phyloP scores from a whole-genome alignment of 2,797 vertebrate genomes.

The Spea hammondii region DNA sequence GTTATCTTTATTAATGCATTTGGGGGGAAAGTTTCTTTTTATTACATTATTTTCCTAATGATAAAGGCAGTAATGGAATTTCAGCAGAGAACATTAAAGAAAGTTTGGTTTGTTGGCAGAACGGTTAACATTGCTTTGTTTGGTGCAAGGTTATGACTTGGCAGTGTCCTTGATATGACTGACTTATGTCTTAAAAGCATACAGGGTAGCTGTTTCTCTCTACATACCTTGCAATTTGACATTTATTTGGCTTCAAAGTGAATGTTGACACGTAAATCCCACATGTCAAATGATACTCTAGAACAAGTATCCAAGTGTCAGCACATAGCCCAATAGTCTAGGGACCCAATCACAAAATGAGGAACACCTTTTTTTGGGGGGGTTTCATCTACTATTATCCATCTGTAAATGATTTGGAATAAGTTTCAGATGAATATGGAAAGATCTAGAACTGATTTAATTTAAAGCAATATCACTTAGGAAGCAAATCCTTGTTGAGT shows the following conservation, averaged over 20 bases:
- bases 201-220: slow-evolving; percentile 60
- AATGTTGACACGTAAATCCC: slow-evolving; percentile 77
- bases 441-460: slow-evolving; percentile 21
- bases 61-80: slow-evolving; percentile 72
- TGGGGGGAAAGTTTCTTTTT: slow-evolving; percentile 69
- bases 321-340: slow-evolving; percentile 68
- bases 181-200: slow-evolving; percentile 63
- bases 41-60: slow-evolving; percentile 74
- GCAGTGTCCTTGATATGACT: slow-evolving; percentile 58
- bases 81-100: slow-evolving; percentile 63
- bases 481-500: slow-evolving; percentile 42
- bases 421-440: slow-evolving; percentile 62
- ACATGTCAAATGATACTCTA: slow-evolving; percentile 80
- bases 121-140: slow-evolving; percentile 66
- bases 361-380: slow-evolving; percentile 66
- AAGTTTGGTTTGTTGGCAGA: slow-evolving; percentile 61
- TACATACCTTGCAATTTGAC: slow-evolving; percentile 70
- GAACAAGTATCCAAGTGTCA: slow-evolving; percentile 82
- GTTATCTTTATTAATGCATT: slow-evolving; percentile 73
- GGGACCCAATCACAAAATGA: slow-evolving; percentile 65
- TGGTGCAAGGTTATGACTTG: slow-evolving; percentile 66
- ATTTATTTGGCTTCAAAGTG: slow-evolving; percentile 74
- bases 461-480: slow-evolving; percentile 28
- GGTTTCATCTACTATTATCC: slow-evolving; percentile 75
- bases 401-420: slow-evolving; percentile 76